Conservation (phyloP, 2,888 invertebrate genomes). For the Panopea generosa region DNA sequence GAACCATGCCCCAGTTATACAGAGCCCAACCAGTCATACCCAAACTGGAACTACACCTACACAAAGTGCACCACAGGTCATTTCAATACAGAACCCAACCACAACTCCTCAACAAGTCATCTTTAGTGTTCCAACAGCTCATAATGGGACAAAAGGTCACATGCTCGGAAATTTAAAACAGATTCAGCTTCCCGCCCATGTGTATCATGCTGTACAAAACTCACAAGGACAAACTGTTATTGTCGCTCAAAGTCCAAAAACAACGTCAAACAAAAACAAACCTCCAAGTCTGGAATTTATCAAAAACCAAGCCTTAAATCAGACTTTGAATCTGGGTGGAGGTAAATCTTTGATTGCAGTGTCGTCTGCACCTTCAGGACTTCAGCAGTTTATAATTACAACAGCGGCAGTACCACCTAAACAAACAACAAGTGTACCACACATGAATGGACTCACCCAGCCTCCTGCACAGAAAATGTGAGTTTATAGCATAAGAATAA, state of each 20-base stretch:
- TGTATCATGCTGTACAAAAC: slow-evolving; percentile 66
- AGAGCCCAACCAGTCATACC: slow-evolving; percentile 19
- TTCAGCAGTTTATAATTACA: slow-evolving; percentile 59
- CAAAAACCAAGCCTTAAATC: slow-evolving; percentile 64
- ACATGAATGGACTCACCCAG: slow-evolving; percentile 49
- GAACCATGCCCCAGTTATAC: slow-evolving; percentile 5
- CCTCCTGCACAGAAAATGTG: slow-evolving; percentile 49
- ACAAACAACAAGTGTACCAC: slow-evolving; percentile 21
- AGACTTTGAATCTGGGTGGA: slow-evolving; percentile 63
- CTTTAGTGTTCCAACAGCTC: slow-evolving; percentile 46
- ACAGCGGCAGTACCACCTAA: slow-evolving; percentile 38
- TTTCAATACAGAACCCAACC: slow-evolving; percentile 28
- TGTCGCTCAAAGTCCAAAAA: slow-evolving; percentile 60
- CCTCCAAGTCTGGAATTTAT: slow-evolving; percentile 61
- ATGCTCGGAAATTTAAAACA: slow-evolving; percentile 61
- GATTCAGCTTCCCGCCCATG: slow-evolving; percentile 71
- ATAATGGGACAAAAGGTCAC: slow-evolving; percentile 52
- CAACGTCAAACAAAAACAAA: slow-evolving; percentile 54
- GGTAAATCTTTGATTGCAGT: slow-evolving; percentile 51
- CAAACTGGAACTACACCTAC: slow-evolving; percentile 34
- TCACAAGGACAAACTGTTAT: slow-evolving; percentile 68
- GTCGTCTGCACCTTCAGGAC: slow-evolving; percentile 48
- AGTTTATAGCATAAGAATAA: slow-evolving; percentile 7
- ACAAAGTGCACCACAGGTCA: slow-evolving; percentile 33
- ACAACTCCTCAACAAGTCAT: slow-evolving; percentile 52